Percentiles rank a stretch among this genome's conserved stretches.
Evolutionary conservation across 1,140 invertebrate genomes (phyloP).

Genomic region (Dreissena rostriformis): DNA sequence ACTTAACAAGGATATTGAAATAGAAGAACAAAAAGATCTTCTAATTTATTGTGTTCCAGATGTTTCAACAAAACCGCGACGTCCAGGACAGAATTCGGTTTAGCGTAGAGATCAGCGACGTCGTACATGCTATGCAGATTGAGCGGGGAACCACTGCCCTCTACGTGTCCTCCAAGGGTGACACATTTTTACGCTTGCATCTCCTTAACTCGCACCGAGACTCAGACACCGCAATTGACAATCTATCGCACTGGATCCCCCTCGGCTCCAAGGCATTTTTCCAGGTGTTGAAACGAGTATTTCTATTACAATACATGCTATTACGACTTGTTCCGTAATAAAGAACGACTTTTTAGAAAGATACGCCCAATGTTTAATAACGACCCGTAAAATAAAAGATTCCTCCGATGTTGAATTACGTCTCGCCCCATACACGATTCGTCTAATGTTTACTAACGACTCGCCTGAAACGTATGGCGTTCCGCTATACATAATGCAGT

Average conservation of each 20-base stretch:
- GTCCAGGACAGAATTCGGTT: constrained; percentile 9
- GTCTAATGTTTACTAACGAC: too few species aligned
- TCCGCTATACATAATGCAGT: too few species aligned
- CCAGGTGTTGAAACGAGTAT: too few species aligned
- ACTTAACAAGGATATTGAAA: not conserved
- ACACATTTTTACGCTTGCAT: constrained; percentile 8
- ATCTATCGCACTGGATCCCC: not conserved
- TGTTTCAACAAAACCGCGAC: not conserved
- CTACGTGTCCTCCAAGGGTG: constrained; percentile 62
- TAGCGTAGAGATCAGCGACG: constrained; percentile 59
- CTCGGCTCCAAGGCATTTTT: too few species aligned
- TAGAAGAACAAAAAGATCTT: too few species aligned
- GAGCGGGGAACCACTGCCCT: constrained; percentile 67
- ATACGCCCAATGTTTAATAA: too few species aligned
- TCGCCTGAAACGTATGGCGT: too few species aligned
- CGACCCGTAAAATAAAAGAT: too few species aligned
- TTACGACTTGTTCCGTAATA: too few species aligned
- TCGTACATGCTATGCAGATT: constrained; percentile 68
- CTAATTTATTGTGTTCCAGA: not conserved
- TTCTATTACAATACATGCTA: too few species aligned
- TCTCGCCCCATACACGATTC: too few species aligned
- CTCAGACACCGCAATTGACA: constrained; percentile 48
- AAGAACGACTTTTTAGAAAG: not conserved
- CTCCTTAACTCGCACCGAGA: constrained; percentile 22
- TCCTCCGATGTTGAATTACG: too few species aligned